Base-by-base conservation (phyloP, 2,888 invertebrate genomes). In the Dyspetes luteomarginatus region DNA sequence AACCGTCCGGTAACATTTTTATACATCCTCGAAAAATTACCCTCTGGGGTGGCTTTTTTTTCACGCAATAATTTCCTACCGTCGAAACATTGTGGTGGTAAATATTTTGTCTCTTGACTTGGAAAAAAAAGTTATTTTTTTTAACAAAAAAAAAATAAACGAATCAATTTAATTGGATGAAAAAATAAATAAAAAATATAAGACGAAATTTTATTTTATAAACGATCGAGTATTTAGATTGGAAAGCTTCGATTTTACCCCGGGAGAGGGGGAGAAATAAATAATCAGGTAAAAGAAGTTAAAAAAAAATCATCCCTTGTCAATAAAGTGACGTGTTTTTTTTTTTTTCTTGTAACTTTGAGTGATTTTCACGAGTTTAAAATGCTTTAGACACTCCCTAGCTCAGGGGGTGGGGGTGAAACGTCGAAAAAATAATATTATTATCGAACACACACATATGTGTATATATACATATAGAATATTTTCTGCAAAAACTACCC, bases 1-100 rank as follows among this genome's bases (percentile, higher is more conserved):
- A 71, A 71, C 55, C 43, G 62, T 26, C 26, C 72, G 26, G 72
- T 52, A 64, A 64, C 52, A 62, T 62, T 62, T 72, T 72, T 64
- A 62, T 62, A 2, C 15, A 9, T 22, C 7, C 26, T 26, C 17
- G 17, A 26, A 67, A 67, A 68, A 68, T 55, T 41, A n/a, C n/a
- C n/a, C n/a, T n/a, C n/a, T n/a, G n/a, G n/a, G n/a, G n/a, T n/a
- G n/a, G n/a, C n/a, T n/a, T 58, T 41, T 45, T 19, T n/a, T 9
- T 26, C 56, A 19, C 56, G 28, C 24, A 0, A 26, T 67, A 22
- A 67, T 52, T 36, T 41, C n/a, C 0, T 24, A 22, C 9, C 19
- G 73, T 43, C 41, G 55, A 26, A 65, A 56, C 64, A 73, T 65
- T 73, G 64, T 45, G 43, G 73, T 56, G 15, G 26, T 4, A 4